Evolutionary conservation across 2,797 vertebrate species (phyloP).

Genomic region (Sparidentex hasta): DNA sequence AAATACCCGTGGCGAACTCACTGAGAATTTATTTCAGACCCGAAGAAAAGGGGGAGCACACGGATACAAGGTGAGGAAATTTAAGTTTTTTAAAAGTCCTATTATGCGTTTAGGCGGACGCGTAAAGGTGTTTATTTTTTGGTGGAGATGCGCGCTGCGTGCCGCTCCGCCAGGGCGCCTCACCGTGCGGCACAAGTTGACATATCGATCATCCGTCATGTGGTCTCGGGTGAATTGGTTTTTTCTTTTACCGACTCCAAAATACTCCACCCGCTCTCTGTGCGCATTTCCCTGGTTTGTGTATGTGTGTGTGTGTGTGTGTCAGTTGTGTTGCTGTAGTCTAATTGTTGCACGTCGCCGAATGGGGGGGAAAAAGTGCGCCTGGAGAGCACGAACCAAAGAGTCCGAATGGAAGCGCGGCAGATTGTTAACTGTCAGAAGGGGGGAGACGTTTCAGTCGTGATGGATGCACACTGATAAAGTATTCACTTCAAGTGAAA

Average conservation of each 20-base stretch:
- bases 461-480: constrained; percentile 49
- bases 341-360: constrained; percentile 63
- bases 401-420: neutral
- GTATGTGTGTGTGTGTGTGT: neutral
- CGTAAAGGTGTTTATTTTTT: neutral
- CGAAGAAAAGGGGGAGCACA: constrained; percentile 6
- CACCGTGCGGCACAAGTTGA: constrained; percentile 56
- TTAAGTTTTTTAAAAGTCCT: constrained; percentile 35
- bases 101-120: neutral
- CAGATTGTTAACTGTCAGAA: constrained; percentile 22
- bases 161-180: neutral
- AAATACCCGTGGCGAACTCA: constrained; percentile 61
- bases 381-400: neutral
- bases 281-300: neutral
- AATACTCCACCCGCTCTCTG: too few species aligned
- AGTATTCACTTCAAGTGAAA: constrained; percentile 45
- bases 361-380: constrained; percentile 18
- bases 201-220: neutral
- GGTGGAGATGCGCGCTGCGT: constrained; percentile 3
- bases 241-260: neutral
- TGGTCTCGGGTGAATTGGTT: neutral
- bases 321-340: neutral
- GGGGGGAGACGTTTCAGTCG: constrained; percentile 46
- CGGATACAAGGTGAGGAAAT: constrained; percentile 61
- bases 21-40: constrained; percentile 42